Evolutionary conservation across 2,797 vertebrate genomes (phyloP).

Genomic region (Merluccius polli): DNA sequence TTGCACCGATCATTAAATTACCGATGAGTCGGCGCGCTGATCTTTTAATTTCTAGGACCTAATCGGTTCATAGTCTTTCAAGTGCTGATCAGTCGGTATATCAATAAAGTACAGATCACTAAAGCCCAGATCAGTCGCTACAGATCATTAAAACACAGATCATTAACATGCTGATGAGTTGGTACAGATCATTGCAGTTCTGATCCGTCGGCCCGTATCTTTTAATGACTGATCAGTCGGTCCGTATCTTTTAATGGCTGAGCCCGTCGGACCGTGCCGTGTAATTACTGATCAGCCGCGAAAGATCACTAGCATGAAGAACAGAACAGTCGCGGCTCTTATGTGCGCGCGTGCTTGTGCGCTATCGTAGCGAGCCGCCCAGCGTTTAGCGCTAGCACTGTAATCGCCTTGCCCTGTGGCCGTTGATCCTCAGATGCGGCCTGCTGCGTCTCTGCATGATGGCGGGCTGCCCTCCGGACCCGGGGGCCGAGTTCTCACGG

Average conservation of each 20-base stretch:
- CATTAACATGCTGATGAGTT: not conserved
- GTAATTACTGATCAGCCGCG: too few relatives aligned
- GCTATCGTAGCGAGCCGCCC: slow-evolving; percentile 12
- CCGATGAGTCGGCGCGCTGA: not conserved
- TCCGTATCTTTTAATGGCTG: too few relatives aligned
- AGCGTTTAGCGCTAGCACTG: slow-evolving; percentile 73
- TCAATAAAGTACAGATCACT: not conserved
- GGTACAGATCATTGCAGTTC: not conserved
- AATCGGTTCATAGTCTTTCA: not conserved
- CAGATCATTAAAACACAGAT: not conserved
- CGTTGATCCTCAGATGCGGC: slow-evolving; percentile 80
- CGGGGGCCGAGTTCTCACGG: slow-evolving; percentile 78
- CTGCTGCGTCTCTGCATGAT: slow-evolving; percentile 86
- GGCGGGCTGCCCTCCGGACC: slow-evolving; percentile 82
- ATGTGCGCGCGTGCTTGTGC: too few relatives aligned
- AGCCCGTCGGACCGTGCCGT: too few relatives aligned
- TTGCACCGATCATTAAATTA: not conserved
- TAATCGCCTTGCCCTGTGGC: slow-evolving; percentile 76
- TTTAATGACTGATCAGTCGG: not conserved
- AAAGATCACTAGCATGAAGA: too few relatives aligned
- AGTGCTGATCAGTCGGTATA: too few relatives aligned
- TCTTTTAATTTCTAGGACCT: too few relatives aligned
- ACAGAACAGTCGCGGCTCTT: too few relatives aligned
- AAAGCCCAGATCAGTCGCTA: not conserved
- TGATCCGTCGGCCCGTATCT: not conserved